Percentiles rank a stretch among this genome's conserved stretches.
phyloP scores from a whole-genome alignment of 1,140 invertebrate genomes.

The Nasonia vitripennis region DNA sequence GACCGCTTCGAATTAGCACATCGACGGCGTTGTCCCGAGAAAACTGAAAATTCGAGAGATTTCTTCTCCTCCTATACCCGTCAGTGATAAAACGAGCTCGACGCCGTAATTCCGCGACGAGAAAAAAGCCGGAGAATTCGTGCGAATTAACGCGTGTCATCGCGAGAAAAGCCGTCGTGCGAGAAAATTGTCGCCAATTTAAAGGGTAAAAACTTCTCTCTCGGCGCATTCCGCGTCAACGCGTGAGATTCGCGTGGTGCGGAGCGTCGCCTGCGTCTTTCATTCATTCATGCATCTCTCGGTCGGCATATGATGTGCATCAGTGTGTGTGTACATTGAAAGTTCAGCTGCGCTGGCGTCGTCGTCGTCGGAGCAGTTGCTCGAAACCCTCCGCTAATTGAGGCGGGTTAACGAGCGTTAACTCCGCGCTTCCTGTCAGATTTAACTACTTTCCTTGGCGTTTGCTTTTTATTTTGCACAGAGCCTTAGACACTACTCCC shows the following conservation, averaged over 20 bases:
- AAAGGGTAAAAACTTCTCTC: slow-evolving; percentile 16
- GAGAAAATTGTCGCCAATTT: slow-evolving; percentile 40
- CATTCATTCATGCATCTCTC: background rate
- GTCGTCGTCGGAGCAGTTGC: background rate
- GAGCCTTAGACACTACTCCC: background rate
- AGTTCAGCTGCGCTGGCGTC: background rate
- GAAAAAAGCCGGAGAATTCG: background rate
- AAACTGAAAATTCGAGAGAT: background rate
- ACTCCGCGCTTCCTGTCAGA: slow-evolving; percentile 54
- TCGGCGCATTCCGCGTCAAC: background rate
- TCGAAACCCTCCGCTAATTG: slow-evolving; percentile 44
- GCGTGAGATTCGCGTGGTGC: slow-evolving; percentile 39
- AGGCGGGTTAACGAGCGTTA: slow-evolving; percentile 51
- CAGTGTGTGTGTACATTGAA: background rate
- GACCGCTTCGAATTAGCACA: background rate
- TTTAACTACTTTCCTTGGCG: slow-evolving; percentile 50
- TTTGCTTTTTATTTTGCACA: slow-evolving; percentile 35
- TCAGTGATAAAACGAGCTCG: too few species aligned
- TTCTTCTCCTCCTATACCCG: background rate
- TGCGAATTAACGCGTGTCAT: background rate
- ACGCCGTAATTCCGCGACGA: too few species aligned
- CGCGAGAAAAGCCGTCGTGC: background rate
- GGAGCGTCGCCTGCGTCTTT: background rate
- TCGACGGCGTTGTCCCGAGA: background rate
- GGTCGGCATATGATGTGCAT: background rate